These are phyloP conservation scores for Odocoileus hemionus DNA, from an alignment of 2,113 vertebrate genomes.

Conservation along the genomic window DNA sequence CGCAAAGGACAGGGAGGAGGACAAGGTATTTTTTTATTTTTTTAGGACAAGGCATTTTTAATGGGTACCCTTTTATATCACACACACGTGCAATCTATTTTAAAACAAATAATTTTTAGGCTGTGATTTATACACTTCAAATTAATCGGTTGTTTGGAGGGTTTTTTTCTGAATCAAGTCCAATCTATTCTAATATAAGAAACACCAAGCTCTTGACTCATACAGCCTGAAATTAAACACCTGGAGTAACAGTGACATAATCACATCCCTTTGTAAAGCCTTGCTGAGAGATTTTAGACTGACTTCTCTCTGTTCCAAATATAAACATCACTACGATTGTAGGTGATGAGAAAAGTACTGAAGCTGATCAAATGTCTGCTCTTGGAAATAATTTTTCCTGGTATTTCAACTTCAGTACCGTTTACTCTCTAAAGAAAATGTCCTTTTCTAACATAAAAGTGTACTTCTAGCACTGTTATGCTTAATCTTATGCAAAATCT, in stretches of 20 bases:
- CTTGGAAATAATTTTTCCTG: background rate
- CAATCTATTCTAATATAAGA: slow-evolving; percentile 1
- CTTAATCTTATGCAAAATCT: background rate
- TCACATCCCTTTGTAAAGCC: background rate
- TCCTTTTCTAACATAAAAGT: slow-evolving; percentile 17
- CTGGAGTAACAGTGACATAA: background rate
- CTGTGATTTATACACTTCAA: background rate
- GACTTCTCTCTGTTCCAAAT: background rate
- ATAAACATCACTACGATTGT: background rate
- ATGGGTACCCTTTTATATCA: background rate
- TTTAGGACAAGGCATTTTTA: background rate
- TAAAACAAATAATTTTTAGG: slow-evolving; percentile 5
- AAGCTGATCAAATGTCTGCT: background rate
- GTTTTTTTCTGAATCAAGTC: background rate
- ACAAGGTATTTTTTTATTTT: background rate
- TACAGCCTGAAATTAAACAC: background rate
- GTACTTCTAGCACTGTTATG: background rate
- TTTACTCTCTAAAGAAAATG: slow-evolving; percentile 24
- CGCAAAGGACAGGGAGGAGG: background rate
- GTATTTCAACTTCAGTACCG: background rate
- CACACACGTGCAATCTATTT: background rate
- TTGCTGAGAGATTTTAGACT: background rate
- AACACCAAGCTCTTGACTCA: slow-evolving; percentile 20
- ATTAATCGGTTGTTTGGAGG: background rate
- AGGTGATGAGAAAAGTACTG: background rate